Conservation (phyloP, 92 coral and sea anemone genomes). For the Umimayanthus kanabou region DNA sequence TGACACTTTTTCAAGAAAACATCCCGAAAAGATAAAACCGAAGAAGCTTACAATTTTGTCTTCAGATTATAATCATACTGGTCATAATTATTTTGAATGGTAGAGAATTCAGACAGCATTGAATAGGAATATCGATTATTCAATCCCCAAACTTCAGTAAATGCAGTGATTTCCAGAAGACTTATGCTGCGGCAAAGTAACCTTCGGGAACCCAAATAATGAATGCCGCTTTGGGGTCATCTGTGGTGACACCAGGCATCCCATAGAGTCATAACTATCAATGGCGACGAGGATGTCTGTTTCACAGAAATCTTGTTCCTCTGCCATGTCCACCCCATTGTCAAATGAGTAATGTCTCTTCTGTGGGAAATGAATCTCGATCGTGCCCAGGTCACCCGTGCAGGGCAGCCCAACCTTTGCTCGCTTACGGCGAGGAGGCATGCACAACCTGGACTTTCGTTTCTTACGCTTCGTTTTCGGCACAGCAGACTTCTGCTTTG, state of each 20-base stretch:
- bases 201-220: constrained; percentile 3
- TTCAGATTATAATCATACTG: neutral
- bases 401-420: neutral
- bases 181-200: neutral
- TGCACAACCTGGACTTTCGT: constrained; percentile 7
- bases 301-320: constrained; percentile 29
- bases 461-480: constrained; percentile 27
- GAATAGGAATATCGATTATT: neutral
- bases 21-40: too few relatives aligned
- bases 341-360: constrained; percentile 37
- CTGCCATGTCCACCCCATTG: constrained; percentile 19
- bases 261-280: constrained; percentile 25
- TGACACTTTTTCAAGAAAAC: too few relatives aligned
- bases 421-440: constrained; percentile 33
- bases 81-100: neutral
- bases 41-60: too few relatives aligned
- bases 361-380: constrained; percentile 33
- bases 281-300: constrained; percentile 32
- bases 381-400: neutral
- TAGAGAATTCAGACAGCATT: neutral
- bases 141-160: neutral
- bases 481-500: neutral
- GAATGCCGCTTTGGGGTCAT: neutral
- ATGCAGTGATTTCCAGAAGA: constrained; percentile 8
- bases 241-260: constrained; percentile 30